Percentiles rank a stretch among this genome's conserved stretches.
Evolutionary conservation across 2,888 invertebrate genomes (phyloP).

Genomic region (Polymixis flavicincta): DNA sequence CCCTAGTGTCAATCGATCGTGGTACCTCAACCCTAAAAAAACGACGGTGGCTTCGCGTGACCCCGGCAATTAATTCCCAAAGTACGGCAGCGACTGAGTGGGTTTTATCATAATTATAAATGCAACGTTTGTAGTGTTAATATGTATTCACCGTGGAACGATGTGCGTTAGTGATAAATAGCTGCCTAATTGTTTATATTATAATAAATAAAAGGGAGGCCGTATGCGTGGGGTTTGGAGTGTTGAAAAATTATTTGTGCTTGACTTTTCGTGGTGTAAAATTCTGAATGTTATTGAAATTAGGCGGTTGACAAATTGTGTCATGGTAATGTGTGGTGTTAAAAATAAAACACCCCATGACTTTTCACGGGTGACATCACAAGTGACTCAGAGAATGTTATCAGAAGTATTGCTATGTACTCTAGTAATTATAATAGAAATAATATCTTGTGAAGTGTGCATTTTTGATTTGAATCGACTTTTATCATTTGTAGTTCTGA

Average conservation of each 20-base stretch:
- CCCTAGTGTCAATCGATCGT: conserved; percentile 66
- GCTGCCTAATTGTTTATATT: conserved; percentile 68
- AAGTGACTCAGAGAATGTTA: conserved; percentile 39
- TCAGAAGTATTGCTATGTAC: conserved; percentile 44
- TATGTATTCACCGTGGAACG: conserved; percentile 73
- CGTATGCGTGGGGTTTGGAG: conserved; percentile 51
- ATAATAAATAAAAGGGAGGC: conserved; percentile 64
- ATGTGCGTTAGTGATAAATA: conserved; percentile 75
- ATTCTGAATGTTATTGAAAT: conserved; percentile 46
- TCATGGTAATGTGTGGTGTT: conserved; percentile 10
- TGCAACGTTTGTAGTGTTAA: conserved; percentile 71
- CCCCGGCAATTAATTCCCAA: conserved; percentile 79
- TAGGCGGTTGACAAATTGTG: conserved; percentile 47
- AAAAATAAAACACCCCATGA: conserved; percentile 38
- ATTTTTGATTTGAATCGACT: conserved; percentile 22
- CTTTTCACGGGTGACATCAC: conserved; percentile 36
- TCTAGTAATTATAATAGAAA: conserved; percentile 39
- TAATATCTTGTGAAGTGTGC: conserved; percentile 28
- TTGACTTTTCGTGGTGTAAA: conserved; percentile 41
- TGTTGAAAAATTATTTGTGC: conserved; percentile 53
- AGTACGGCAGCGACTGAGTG: conserved; percentile 71
- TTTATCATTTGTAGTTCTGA: conserved; percentile 32
- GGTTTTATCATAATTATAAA: conserved; percentile 69
- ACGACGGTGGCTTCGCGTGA: conserved; percentile 75
- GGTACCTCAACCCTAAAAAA: conserved; percentile 70